Evolutionary conservation across 2,113 vertebrate species (phyloP).

Genomic region (Motacilla alba): DNA sequence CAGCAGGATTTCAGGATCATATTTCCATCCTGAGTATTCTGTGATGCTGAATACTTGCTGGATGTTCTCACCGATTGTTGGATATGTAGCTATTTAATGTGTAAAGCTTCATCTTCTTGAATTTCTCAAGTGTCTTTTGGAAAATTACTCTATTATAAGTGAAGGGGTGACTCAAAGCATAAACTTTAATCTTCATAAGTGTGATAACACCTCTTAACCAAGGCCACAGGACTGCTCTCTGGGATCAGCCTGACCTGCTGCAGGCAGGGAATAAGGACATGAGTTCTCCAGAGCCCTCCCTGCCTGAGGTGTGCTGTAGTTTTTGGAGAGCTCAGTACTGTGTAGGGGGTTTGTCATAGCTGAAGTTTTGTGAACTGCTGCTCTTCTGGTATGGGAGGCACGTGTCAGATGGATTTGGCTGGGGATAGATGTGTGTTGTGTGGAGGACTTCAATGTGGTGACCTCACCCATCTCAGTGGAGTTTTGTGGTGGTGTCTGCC

Average conservation of each 20-base stretch:
- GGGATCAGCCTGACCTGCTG: not conserved
- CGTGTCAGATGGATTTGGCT: rapidly evolving
- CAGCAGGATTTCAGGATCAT: not conserved
- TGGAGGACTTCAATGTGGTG: not conserved
- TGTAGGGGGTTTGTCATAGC: rapidly evolving
- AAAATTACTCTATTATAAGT: rapidly evolving
- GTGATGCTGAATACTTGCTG: not conserved
- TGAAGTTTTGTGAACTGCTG: not conserved
- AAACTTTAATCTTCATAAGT: not conserved
- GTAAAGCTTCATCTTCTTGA: not conserved
- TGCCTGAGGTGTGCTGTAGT: not conserved
- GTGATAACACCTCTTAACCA: not conserved
- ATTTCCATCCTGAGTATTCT: not conserved
- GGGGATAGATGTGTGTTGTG: not conserved
- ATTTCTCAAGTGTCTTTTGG: not conserved
- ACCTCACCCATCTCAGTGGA: not conserved
- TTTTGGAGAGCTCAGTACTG: not conserved
- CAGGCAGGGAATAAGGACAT: not conserved
- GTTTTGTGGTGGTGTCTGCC: not conserved
- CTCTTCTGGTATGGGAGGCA: not conserved
- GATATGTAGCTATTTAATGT: no score
- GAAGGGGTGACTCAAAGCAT: not conserved
- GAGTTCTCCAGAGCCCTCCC: not conserved
- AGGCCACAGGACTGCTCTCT: not conserved
- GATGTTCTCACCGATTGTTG: not conserved